A percentile compares a stretch with the other conserved stretches of the same genome.
These are phyloP conservation scores for Artibeus jamaicensis DNA, from an alignment of 2,797 vertebrate species.

Conservation along the genomic window DNA sequence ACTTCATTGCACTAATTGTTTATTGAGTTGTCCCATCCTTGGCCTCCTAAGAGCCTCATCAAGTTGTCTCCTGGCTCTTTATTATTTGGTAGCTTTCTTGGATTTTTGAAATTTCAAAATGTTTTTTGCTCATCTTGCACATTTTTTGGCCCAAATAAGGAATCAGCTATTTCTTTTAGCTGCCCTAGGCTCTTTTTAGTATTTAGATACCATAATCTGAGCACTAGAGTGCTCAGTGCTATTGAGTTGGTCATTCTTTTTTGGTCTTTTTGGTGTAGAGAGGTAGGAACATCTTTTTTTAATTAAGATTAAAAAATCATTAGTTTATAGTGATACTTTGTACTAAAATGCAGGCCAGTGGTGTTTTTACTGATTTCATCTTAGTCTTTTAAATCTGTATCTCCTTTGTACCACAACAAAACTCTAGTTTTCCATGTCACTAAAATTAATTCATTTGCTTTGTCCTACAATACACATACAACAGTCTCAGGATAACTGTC, in stretches of 20 bases:
- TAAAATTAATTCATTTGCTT: constrained; percentile 26
- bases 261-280: background rate
- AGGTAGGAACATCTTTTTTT: background rate
- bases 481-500: background rate
- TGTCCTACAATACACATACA: background rate
- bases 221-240: background rate
- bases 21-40: constrained; percentile 11
- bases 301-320: background rate
- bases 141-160: background rate
- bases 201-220: constrained; percentile 34
- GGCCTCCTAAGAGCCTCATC: background rate
- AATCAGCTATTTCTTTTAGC: background rate
- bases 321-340: background rate
- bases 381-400: background rate
- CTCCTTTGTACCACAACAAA: background rate
- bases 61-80: background rate
- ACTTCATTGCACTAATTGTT: background rate
- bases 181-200: background rate
- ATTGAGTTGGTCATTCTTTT: background rate
- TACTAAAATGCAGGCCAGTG: background rate
- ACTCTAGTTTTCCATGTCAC: background rate
- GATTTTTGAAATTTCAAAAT: background rate
- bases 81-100: background rate
- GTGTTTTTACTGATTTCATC: background rate
- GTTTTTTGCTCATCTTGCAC: background rate